These are phyloP conservation scores for Noctua janthe DNA, from an alignment of 2,888 invertebrate species.

Conservation along the genomic window DNA sequence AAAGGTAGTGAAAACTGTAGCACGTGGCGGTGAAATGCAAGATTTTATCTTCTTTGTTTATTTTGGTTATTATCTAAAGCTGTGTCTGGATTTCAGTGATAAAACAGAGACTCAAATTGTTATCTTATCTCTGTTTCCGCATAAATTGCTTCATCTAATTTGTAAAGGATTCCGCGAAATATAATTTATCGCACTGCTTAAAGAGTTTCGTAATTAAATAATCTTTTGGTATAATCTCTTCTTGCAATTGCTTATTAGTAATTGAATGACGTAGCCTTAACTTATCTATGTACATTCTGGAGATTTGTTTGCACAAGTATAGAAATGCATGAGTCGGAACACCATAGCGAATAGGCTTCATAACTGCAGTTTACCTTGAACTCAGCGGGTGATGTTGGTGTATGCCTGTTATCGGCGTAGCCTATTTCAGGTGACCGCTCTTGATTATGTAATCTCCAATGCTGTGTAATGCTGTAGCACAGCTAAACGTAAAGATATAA, in stretches of 20 bases:
- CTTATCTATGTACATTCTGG: slow-evolving; percentile 19
- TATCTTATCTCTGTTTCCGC: slow-evolving; percentile 61
- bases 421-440: slow-evolving; percentile 1
- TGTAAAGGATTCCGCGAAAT: slow-evolving; percentile 48
- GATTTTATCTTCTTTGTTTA: slow-evolving; percentile 70
- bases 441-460: slow-evolving; percentile 14
- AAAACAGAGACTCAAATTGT: slow-evolving; percentile 56
- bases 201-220: slow-evolving; percentile 26
- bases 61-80: slow-evolving; percentile 70
- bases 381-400: slow-evolving; percentile 31
- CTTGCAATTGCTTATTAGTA: slow-evolving; percentile 2
- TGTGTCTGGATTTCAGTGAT: slow-evolving; percentile 68
- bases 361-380: slow-evolving; percentile 48
- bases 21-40: slow-evolving; percentile 64
- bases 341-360: slow-evolving; percentile 22
- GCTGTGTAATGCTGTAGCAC: background rate
- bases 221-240: slow-evolving; percentile 23
- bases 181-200: slow-evolving; percentile 24
- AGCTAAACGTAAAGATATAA: background rate
- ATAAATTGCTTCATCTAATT: slow-evolving; percentile 58
- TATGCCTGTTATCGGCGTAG: slow-evolving; percentile 29
- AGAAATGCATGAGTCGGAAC: slow-evolving; percentile 5
- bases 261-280: slow-evolving; percentile 3
- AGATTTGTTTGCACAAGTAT: slow-evolving; percentile 18
- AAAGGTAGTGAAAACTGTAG: slow-evolving; percentile 32